Evolutionary conservation across 2,888 invertebrate genomes (phyloP), one percentile per base, ranked within the genome.

Genomic region (Hypselothyrea guttata): DNA sequence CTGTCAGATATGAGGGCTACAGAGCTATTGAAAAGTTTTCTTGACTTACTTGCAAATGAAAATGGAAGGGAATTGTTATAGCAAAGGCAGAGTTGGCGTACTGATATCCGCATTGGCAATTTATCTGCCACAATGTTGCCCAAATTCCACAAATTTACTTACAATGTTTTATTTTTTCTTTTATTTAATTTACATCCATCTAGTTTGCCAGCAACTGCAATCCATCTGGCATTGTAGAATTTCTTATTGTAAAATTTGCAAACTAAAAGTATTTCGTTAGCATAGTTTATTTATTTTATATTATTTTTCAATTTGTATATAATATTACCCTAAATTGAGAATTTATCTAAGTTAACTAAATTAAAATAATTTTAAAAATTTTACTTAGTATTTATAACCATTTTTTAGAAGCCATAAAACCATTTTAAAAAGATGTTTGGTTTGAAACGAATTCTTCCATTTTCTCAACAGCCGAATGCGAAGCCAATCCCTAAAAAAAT

Each of bases 21-120:
- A n/a, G 3, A 41, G 66, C 61, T 54, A 84, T 75, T 68, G 76
- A 79, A 76, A 76, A 76, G 55, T 76, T 76, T 84, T 57, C 77
- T 68, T 54, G 38, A 47, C 76, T 68, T 58, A 57, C 65, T 68
- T 58, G 57, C 65, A 51, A 44, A 49, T 52, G 47, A 34, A 34
- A 28, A 42, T 48, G 18, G 37, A 38, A 31, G 38, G 30, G 38
- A 37, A 15, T n/a, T 7, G 27, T 12, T 3, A 28, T 16, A 15
- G 7, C 38, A 30, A 11, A n/a, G 11, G 15, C 11, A 11, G 30
- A 12, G 35, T n/a, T 37, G 42, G 7, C 35, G 30, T 38, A 28
- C 71, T 42, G 57, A 37, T 51, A 65, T 58, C 68, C 54, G 71
- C 66, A 68, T 54, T 68, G 58, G 37, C 71, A 68, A 68, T 71